These are phyloP conservation scores for Eulemur rufifrons DNA, from an alignment of 2,113 vertebrate species.

Conservation along the genomic window DNA sequence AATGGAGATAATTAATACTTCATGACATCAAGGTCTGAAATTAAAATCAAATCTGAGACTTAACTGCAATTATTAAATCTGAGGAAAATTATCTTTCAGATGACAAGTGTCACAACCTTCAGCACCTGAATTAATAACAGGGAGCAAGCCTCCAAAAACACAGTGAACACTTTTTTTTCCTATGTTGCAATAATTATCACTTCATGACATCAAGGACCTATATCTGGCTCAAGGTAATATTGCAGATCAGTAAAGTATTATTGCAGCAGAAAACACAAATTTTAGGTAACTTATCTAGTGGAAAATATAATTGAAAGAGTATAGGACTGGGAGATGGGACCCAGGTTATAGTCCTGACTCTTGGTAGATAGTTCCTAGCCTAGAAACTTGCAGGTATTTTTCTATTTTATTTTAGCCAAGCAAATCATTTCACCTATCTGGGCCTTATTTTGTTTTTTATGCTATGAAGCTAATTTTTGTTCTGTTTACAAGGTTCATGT, in stretches of 20 bases:
- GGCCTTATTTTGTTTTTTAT: background rate
- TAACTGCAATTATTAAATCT: conserved; percentile 82
- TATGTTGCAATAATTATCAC: conserved; percentile 51
- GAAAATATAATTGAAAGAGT: background rate
- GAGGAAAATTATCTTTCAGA: conserved; percentile 80
- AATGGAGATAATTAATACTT: conserved; percentile 83
- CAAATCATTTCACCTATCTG: background rate
- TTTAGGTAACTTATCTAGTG: background rate
- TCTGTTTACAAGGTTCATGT: background rate
- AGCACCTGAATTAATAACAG: conserved; percentile 72
- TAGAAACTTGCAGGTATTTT: background rate
- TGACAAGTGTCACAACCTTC: conserved; percentile 81
- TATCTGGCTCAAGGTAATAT: conserved; percentile 7
- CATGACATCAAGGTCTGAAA: conserved; percentile 78
- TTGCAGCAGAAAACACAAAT: background rate
- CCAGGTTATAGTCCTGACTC: background rate
- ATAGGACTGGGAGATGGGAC: background rate
- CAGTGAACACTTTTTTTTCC: background rate
- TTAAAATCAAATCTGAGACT: conserved; percentile 82
- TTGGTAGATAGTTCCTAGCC: background rate
- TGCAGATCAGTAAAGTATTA: background rate
- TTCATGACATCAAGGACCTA: conserved; percentile 30
- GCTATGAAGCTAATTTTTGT: background rate
- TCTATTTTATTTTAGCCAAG: background rate
- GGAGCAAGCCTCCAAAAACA: conserved; percentile 60